Conservation (phyloP, 2,797 vertebrate species). For the Kryptopterus vitreolus region DNA sequence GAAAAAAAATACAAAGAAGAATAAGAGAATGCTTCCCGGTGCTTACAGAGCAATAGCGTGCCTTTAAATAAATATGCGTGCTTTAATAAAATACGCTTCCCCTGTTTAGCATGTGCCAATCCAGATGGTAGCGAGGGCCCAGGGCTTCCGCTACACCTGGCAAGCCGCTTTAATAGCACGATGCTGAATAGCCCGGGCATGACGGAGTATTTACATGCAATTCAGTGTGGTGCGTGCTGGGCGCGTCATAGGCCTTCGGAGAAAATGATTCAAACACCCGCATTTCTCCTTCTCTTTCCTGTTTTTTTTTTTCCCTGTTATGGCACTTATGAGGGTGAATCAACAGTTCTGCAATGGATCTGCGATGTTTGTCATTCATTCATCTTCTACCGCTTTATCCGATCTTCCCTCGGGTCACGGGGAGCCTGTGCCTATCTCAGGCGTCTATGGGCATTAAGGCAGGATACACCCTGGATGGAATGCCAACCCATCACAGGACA, state of each 20-base stretch:
- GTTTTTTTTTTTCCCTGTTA: not conserved
- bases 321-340: not conserved
- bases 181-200: conserved; percentile 9
- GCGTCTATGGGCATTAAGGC: too few relatives aligned
- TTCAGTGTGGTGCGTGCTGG: not conserved
- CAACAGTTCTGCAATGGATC: too few relatives aligned
- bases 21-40: not conserved
- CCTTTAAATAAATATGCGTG: not conserved
- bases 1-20: not conserved
- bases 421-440: too few relatives aligned
- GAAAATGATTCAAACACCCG: not conserved
- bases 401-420: too few relatives aligned
- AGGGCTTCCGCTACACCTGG: conserved; percentile 29
- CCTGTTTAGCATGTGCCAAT: conserved; percentile 32
- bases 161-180: conserved; percentile 26
- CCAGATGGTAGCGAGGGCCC: conserved; percentile 39
- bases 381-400: too few relatives aligned
- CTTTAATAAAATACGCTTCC: conserved; percentile 9
- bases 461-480: too few relatives aligned
- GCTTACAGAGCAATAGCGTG: conserved; percentile 4
- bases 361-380: too few relatives aligned
- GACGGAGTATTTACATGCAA: conserved; percentile 17
- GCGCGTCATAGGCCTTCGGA: not conserved
- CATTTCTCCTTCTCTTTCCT: not conserved
- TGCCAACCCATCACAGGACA: too few relatives aligned